Base-by-base conservation (phyloP, 2,888 invertebrate genomes). In the Dynastes hyllus region DNA sequence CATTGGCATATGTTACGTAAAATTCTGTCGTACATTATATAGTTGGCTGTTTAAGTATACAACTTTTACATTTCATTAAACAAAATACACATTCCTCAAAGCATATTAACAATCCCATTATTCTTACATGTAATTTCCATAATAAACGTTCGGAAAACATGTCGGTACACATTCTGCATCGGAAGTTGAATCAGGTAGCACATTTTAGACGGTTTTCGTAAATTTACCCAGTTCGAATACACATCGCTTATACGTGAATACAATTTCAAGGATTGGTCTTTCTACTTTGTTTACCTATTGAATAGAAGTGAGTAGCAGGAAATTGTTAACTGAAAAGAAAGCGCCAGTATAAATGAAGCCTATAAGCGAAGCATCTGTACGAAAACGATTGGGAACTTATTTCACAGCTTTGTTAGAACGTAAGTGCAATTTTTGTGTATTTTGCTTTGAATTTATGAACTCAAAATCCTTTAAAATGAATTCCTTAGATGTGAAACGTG, bases 371-470 rank as follows among this genome's bases (percentile, higher is more conserved):
- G 29, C 3, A 32, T 4, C 37, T n/a, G 1, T n/a, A 55, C 29
- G 55, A 4, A 22, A 71, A 37, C 37, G 71, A 32, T n/a, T 71
- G 16, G 16, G 55, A 1, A 22, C 32, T 58, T 71, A 27, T n/a
- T 58, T 55, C 32, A 22, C n/a, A 2, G 58, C 32, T 71, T 37
- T 71, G 8, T 55, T 71, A 16, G 37, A 71, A n/a, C 16, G 71
- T 71, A 58, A 71, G 71, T 71, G 45, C 8, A 16, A 66, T 40
- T 53, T 51, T 53, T n/a, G 13, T 53, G 16, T 53, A 53, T 16
- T 16, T 51, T 0, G 1, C 0, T 9, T 13, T 51, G 6, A 9
- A 13, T 51, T 16, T n/a, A 3, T 53, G n/a, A n/a, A 2, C 16
- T 13, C 3, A 51, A 51, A 13, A 13, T n/a, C 8, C n/a, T 13